Evolutionary conservation across 2,888 invertebrate genomes (phyloP), one percentile per base, ranked within the genome.

Genomic region (Mythimna pallens): DNA sequence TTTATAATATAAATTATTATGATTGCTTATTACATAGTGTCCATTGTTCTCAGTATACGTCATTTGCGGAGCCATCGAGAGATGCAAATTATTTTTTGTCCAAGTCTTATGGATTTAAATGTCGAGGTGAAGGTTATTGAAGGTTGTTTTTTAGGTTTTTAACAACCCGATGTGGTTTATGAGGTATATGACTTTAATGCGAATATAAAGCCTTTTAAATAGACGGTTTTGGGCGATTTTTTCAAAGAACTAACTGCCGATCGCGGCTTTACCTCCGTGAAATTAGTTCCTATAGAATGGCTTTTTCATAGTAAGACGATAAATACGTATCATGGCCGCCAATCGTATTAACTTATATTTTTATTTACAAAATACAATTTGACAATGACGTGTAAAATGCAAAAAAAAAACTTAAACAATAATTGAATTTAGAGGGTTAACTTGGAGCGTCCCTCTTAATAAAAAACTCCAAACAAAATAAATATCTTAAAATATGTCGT

Each of bases 81-180:
- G 57, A 67, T 70, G 70, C 67, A 64, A 76, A 72, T 76, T n/a
- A 64, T 81, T 69, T 65, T 68, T 58, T 76, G 58, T 40, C 34
- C 25, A 55, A 69, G 61, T 12, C 55, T 55, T 61, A 61, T 70
- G 43, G 61, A 68, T 10, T 68, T 78, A 68, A 85, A 82, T 69
- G 83, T 82, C 59, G 43, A 78, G 80, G 70, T 73, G 61, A 85
- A 82, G 85, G 82, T 73, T 58, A 34, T 22, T 61, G 54, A 65
- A 74, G 65, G 55, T 80, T 34, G 61, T 67, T 74, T 10, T 43
- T 54, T 17, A 34, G 25, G 55, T 10, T 64, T 50, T 34, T 25
- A 34, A 20, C 30, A 25, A 50, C 12, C 61, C 20, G 4, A 1
- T 59, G 52, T 70, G 70, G 62, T 76, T 61, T 65, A 52, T 36